Evolutionary conservation across 1,140 invertebrate species (phyloP).

Genomic region (Chelonus insularis): DNA sequence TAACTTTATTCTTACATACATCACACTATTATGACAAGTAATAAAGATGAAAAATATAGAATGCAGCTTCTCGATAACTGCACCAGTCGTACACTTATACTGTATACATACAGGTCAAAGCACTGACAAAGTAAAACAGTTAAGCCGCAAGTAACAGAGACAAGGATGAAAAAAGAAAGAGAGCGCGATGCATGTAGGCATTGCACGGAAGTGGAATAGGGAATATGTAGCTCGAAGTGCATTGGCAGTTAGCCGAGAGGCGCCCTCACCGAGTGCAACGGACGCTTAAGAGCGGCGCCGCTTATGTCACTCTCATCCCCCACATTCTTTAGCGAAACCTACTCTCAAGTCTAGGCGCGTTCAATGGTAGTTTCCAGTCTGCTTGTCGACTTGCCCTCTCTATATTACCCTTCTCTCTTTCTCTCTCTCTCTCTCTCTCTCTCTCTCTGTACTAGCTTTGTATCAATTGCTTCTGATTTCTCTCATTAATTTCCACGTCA

Average conservation of each 20-base stretch:
- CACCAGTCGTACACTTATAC: conserved; percentile 10
- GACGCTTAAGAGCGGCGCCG: conserved; percentile 44
- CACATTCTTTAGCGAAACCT: neutral
- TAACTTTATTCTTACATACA: too few relatives aligned
- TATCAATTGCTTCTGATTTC: conserved; percentile 1
- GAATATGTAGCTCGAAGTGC: conserved; percentile 23
- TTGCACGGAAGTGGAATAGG: conserved; percentile 12
- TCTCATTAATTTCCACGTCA: neutral
- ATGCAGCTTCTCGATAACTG: conserved; percentile 11
- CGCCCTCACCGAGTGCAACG: conserved; percentile 39
- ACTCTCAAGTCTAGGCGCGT: neutral
- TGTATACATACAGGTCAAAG: conserved; percentile 9
- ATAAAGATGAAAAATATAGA: neutral
- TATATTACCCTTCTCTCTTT: too few relatives aligned
- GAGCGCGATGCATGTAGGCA: conserved; percentile 5
- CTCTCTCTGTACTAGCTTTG: neutral
- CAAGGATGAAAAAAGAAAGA: neutral
- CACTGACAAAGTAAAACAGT: conserved; percentile 2
- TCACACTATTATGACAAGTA: neutral
- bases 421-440: neutral
- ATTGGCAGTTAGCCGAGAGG: conserved; percentile 34
- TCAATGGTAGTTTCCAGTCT: neutral
- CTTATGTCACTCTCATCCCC: conserved; percentile 29
- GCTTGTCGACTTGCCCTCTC: too few relatives aligned
- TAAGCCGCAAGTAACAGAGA: neutral